Evolutionary conservation across 1,140 invertebrate genomes (phyloP).

Genomic region (Augochlora pura): DNA sequence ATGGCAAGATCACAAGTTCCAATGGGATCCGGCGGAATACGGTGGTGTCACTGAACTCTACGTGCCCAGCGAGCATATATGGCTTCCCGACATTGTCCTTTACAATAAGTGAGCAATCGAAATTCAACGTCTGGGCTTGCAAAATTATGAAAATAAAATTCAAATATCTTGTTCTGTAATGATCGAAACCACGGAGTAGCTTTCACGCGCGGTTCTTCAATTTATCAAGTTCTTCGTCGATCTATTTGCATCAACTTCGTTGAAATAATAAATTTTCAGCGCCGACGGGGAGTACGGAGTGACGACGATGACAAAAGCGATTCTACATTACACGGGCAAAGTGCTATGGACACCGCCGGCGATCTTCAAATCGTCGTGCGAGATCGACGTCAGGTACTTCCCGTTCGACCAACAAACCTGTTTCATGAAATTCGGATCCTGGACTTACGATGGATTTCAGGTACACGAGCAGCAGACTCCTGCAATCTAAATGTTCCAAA

Average conservation of each 20-base stretch:
- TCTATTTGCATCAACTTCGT: too few species aligned
- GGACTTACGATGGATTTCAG: slow-evolving; percentile 98
- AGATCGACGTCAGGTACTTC: slow-evolving; percentile 97
- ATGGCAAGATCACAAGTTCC: slow-evolving; percentile 98
- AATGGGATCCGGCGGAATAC: slow-evolving; percentile 97
- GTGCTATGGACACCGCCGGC: slow-evolving; percentile 96
- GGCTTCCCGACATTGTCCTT: slow-evolving; percentile 97
- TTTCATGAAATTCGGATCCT: slow-evolving; percentile 98
- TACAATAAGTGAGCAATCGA: slow-evolving; percentile 93
- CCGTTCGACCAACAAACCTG: slow-evolving; percentile 98
- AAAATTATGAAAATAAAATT: too few species aligned
- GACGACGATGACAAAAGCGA: slow-evolving; percentile 98
- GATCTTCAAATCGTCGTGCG: slow-evolving; percentile 99
- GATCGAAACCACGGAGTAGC: too few species aligned
- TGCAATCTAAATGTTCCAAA: too few species aligned
- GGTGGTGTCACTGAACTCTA: slow-evolving; percentile 96
- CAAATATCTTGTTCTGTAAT: too few species aligned
- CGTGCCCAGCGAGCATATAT: slow-evolving; percentile 95
- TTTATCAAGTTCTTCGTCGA: too few species aligned
- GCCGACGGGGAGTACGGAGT: slow-evolving; percentile 99
- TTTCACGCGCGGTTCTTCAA: too few species aligned
- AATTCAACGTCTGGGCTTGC: too few species aligned
- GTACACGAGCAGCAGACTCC: slow-evolving; percentile 76
- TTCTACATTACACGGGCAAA: slow-evolving; percentile 93
- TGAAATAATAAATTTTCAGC: slow-evolving; percentile 80